Evolutionary conservation across 2,888 invertebrate species (phyloP).

Genomic region (Drymonia ruficornis): DNA sequence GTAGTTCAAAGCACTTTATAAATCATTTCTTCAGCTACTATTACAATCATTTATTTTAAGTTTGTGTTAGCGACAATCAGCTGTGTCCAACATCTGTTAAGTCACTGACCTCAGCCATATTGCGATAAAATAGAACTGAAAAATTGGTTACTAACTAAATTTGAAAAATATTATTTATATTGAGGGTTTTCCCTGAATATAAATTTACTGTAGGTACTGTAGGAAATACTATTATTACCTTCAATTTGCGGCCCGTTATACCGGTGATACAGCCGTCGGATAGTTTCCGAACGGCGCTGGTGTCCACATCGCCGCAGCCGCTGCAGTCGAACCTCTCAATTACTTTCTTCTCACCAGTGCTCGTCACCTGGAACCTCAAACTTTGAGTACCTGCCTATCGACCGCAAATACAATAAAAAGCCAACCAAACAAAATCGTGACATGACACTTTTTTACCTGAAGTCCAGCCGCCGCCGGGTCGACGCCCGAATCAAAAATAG

Average conservation of each 20-base stretch:
- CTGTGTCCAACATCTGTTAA: conserved; percentile 7
- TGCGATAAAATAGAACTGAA: not conserved
- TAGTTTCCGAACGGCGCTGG: conserved; percentile 85
- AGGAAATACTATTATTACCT: conserved; percentile 85
- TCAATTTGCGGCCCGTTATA: conserved; percentile 93
- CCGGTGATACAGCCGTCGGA: conserved; percentile 91
- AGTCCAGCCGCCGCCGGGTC: conserved; percentile 98
- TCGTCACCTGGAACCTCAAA: conserved; percentile 87
- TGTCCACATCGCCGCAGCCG: conserved; percentile 98
- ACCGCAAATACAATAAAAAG: conserved; percentile 43
- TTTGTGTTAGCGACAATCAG: not conserved
- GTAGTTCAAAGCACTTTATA: too few relatives aligned
- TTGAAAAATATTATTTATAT: not conserved
- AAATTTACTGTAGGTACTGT: not conserved
- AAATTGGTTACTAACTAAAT: not conserved
- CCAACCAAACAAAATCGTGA: conserved; percentile 70
- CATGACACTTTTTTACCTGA: conserved; percentile 88
- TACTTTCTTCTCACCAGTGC: conserved; percentile 95
- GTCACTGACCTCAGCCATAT: not conserved
- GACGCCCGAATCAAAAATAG: conserved; percentile 98
- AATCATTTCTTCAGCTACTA: too few relatives aligned
- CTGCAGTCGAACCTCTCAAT: conserved; percentile 98
- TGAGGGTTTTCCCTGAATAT: not conserved
- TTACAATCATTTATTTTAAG: too few relatives aligned
- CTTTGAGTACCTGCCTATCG: conserved; percentile 31